Evolutionary conservation across 2,888 invertebrate genomes (phyloP), one percentile per base, ranked within the genome.

Genomic region (Ophioninae sp.): DNA sequence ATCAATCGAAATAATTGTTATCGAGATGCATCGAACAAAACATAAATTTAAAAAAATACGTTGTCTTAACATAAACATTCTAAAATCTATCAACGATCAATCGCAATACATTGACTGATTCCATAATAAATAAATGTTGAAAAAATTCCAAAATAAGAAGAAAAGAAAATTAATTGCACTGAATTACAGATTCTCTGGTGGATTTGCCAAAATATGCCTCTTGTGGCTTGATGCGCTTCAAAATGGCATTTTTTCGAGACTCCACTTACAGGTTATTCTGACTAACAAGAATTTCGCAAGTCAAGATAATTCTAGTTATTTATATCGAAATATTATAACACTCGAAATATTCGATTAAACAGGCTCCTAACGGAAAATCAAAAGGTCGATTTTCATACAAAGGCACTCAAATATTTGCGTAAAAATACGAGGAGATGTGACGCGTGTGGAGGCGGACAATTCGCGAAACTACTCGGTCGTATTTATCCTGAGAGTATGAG

Each of bases 161-260:
- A 44, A 10, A 44, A 8, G 13, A 10, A 13, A 3, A 44, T 8
- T 3, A 81, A 77, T 81, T 59, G 81, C 62, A 78, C 79, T 84
- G 0, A 6, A 78, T 87, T 91, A 39, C 86, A 95, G 95, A 93
- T 0, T 89, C 91, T 70, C 93, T 94, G 82, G 85, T 89, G 56
- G 94, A 95, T 88, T 90, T 95, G 13, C 95, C 95, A 0, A 92
- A 92, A 86, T 95, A 95, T 85, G 95, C 95, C 0, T 94, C 94
- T 41, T 96, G 96, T 86, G 95, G 95, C 3, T 94, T 94, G 87
- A 94, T 96, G 92, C 94, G 94, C 74, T 96, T 95, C 87, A 93
- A 94, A 65, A 93, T 94, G 83, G 90, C 94, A 0, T 89, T 94
- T 79, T 95, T 95, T 88, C 93, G 94, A 37, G 94, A 94, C 21